Evolutionary conservation across 2,113 vertebrate genomes (phyloP).

Genomic region (Gila orcuttii): DNA sequence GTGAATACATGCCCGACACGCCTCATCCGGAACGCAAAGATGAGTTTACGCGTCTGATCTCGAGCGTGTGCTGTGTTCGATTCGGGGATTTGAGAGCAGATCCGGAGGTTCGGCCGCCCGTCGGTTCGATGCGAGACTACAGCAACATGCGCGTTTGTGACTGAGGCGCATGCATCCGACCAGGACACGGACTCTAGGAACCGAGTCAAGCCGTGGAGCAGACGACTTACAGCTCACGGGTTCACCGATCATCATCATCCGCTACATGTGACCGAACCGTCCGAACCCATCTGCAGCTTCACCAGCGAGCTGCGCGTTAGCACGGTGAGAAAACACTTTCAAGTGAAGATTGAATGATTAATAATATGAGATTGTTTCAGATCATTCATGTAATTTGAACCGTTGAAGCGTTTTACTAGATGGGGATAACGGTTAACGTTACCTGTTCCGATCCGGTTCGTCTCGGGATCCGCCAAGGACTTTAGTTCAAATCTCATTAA

Average conservation of each 20-base stretch:
- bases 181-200: slow-evolving; percentile 17
- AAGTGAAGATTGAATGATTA: neutral
- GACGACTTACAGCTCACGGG: neutral
- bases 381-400: neutral
- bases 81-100: neutral
- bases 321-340: slow-evolving; percentile 36
- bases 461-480: slow-evolving; percentile 30
- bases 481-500: slow-evolving; percentile 42
- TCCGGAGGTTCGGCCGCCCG: slow-evolving; percentile 29
- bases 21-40: neutral
- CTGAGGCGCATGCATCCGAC: slow-evolving; percentile 21
- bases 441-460: slow-evolving; percentile 10
- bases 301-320: slow-evolving; percentile 25
- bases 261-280: slow-evolving; percentile 37
- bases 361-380: neutral
- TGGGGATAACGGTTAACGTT: neutral
- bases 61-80: neutral
- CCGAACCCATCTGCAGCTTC: slow-evolving; percentile 34
- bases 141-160: slow-evolving; percentile 15
- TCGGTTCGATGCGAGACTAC: slow-evolving; percentile 17
- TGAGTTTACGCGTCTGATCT: neutral
- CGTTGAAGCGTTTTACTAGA: neutral
- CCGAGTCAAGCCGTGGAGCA: slow-evolving; percentile 1
- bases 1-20: slow-evolving; percentile 27
- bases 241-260: slow-evolving; percentile 26